These are phyloP conservation scores for Castor canadensis DNA, from an alignment of 2,113 vertebrate genomes.

Conservation along the genomic window DNA sequence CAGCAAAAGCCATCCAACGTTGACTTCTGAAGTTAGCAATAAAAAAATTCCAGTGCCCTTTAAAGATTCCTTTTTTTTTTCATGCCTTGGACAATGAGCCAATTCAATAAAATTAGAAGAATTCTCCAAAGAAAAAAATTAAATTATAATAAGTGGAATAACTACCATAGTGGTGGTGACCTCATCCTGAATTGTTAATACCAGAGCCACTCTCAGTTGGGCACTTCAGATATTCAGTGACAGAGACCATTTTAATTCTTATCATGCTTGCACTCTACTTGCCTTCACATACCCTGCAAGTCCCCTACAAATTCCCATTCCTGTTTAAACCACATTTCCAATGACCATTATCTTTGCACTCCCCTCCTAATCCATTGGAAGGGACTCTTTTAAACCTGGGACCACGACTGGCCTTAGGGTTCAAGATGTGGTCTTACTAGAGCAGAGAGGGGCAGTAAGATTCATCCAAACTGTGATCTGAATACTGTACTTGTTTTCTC, in stretches of 20 bases:
- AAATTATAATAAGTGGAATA: not conserved
- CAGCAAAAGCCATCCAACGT: not conserved
- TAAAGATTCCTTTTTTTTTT: conserved; percentile 1
- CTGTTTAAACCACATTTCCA: not conserved
- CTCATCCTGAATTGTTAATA: not conserved
- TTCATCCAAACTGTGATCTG: not conserved
- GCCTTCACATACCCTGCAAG: not conserved
- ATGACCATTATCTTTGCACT: not conserved
- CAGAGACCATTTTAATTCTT: not conserved
- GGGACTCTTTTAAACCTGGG: not conserved
- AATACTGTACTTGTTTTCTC: not conserved
- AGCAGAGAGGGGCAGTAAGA: not conserved
- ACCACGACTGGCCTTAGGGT: not conserved
- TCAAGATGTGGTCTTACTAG: not conserved
- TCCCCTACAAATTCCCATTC: not conserved
- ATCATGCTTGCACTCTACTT: not conserved
- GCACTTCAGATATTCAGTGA: not conserved
- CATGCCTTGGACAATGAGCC: not conserved
- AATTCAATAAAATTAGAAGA: conserved; percentile 20
- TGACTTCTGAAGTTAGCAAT: not conserved
- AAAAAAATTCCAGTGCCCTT: not conserved
- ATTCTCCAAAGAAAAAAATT: not conserved
- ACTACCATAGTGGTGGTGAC: not conserved
- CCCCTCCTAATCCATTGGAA: not conserved
- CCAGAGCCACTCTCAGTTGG: not conserved